Base-by-base conservation (phyloP, 2,113 vertebrate species). In the Pluvianellus socialis region DNA sequence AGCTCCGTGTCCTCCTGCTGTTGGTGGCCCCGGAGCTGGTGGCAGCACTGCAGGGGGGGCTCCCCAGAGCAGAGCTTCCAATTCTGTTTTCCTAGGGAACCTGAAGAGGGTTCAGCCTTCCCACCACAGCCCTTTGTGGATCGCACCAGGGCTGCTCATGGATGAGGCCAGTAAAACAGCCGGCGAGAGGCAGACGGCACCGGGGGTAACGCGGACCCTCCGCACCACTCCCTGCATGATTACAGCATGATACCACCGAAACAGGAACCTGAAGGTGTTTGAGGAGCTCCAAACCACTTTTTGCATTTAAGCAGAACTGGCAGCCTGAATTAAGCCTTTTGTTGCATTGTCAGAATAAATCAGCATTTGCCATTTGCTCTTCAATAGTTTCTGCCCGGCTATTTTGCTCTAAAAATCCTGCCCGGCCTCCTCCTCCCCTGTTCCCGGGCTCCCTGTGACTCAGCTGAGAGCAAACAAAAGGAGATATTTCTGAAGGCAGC, bases 141-240 rank as follows among this genome's bases (percentile, higher is more conserved):
- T 8, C 14, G 1, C 23, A 4, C 14, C 1, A 44, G n/a, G 44
- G 75, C 40, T 33, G 27, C 33, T 62, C 59, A 2, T 6, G 56
- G 55, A 70, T 5, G 1, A 24, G 23, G 35, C 10, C 3, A 13
- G 33, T 10, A 7, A 7, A n/a, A 30, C 22, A 62, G 42, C 15
- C 8, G 1, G 30, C 3, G 5, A 73, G 50, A 19, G 17, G 45
- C 55, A 66, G 47, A 4, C 3, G 16, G 59, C 16, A 20, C 8
- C 12, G 11, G 3, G 44, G 2, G 0, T 1, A 4, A 49, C 38
- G 22, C 0, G 0, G 38, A 5, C 30, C 28, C 4, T 16, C 35
- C 20, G 30, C 79, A 22, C 45, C 4, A 1, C 55, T 42, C 38
- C 47, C 79, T 20, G 42, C 0, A 0, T 3, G 45, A 42, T 4